phyloP scores from a whole-genome alignment of 2,113 vertebrate genomes.

The Hymenochirus boettgeri region DNA sequence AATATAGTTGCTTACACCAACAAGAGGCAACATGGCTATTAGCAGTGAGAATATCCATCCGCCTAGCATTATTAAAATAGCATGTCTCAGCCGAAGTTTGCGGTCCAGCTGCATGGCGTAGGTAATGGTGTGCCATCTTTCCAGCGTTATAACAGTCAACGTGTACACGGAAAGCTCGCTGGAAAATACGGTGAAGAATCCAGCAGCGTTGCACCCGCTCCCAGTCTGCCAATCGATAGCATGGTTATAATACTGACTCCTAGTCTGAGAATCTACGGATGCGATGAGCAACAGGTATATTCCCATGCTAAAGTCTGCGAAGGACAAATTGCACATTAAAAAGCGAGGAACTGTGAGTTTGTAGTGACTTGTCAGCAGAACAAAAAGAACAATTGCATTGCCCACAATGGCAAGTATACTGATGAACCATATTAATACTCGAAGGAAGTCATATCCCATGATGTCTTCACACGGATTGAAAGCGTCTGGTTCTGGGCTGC shows the following conservation, averaged over 20 bases:
- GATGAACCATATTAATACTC: constrained; percentile 82
- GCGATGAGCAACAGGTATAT: constrained; percentile 88
- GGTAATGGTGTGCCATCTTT: constrained; percentile 89
- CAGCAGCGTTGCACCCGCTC: constrained; percentile 70
- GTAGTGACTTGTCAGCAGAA: constrained; percentile 73
- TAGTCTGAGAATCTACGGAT: constrained; percentile 72
- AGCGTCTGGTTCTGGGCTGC: constrained; percentile 76
- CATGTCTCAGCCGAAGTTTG: constrained; percentile 72
- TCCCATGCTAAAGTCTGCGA: constrained; percentile 89
- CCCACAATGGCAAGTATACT: constrained; percentile 71
- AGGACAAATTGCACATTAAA: constrained; percentile 88
- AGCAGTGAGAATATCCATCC: constrained; percentile 80
- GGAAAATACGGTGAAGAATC: constrained; percentile 87
- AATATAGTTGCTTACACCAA: constrained; percentile 85
- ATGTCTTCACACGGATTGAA: constrained; percentile 92
- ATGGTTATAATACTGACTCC: constrained; percentile 83
- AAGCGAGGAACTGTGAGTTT: constrained; percentile 84
- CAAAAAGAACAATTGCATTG: constrained; percentile 74
- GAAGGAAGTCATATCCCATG: constrained; percentile 78
- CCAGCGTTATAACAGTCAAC: constrained; percentile 78
- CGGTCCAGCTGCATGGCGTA: constrained; percentile 81
- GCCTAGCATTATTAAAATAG: constrained; percentile 70
- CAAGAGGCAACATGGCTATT: constrained; percentile 74
- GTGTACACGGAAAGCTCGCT: constrained; percentile 90
- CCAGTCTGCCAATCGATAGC: constrained; percentile 90